Conservation (phyloP, 2,113 vertebrate genomes). For the Neolamprologus sp. region DNA sequence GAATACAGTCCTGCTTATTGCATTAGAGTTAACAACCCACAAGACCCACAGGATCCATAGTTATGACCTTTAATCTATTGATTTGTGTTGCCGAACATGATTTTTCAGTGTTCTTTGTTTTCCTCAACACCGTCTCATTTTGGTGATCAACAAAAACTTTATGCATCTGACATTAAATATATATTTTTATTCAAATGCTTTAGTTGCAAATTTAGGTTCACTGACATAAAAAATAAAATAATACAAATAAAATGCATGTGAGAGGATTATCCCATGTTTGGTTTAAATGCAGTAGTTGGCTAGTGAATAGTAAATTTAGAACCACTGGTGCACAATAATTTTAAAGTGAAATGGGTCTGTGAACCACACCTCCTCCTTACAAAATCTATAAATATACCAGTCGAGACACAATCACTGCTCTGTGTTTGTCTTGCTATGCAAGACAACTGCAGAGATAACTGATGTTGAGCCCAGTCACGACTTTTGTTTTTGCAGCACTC, state of each 20-base stretch:
- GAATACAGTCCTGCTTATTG: neutral
- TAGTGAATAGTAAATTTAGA: neutral
- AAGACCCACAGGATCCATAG: neutral
- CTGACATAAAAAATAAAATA: neutral
- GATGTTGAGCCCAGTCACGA: neutral
- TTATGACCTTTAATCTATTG: neutral
- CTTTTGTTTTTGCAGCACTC: neutral
- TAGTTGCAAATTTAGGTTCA: neutral
- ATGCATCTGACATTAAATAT: neutral
- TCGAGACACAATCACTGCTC: neutral
- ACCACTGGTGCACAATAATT: neutral
- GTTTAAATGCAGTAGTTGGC: neutral
- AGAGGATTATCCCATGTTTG: neutral
- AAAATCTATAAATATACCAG: neutral
- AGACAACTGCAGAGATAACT: neutral
- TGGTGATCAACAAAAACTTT: neutral
- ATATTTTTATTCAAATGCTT: neutral
- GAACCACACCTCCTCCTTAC: neutral
- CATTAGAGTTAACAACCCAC: neutral
- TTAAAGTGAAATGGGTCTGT: neutral
- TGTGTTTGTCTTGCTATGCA: neutral
- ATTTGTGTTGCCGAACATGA: neutral
- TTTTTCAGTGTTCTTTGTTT: neutral
- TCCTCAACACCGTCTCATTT: neutral
- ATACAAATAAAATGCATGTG: neutral